Evolutionary conservation across 1,140 invertebrate species (phyloP).

Genomic region (Drosophila erecta): DNA sequence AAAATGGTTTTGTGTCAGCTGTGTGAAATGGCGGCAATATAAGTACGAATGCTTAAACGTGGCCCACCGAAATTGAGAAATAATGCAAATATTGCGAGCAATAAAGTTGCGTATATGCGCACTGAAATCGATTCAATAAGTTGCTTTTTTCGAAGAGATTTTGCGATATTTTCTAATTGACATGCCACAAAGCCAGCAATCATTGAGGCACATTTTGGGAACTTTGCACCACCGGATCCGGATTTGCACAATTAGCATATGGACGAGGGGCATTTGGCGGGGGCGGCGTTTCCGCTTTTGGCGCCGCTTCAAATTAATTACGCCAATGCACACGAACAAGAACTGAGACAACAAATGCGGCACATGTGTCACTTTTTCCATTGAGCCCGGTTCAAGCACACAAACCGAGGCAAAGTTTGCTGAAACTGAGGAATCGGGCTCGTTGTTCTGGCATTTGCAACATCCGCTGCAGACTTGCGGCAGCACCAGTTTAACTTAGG

Average conservation of each 20-base stretch:
- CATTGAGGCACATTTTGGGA: constrained; percentile 21
- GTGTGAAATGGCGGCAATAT: constrained; percentile 66
- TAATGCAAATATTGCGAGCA: constrained; percentile 75
- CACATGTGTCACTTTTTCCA: constrained; percentile 67
- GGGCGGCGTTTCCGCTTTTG: constrained; percentile 54
- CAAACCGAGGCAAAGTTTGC: constrained; percentile 60
- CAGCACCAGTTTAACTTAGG: constrained; percentile 4
- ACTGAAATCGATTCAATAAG: constrained; percentile 9
- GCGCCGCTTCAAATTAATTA: constrained; percentile 81
- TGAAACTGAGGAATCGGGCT: constrained; percentile 41
- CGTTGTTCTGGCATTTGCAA: constrained; percentile 70
- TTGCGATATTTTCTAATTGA: constrained; percentile 57
- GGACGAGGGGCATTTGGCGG: constrained; percentile 12
- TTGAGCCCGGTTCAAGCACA: constrained; percentile 24
- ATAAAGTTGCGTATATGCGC: constrained; percentile 50
- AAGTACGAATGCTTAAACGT: constrained; percentile 42
- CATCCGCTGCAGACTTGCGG: constrained; percentile 75
- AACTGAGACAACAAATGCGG: constrained; percentile 53
- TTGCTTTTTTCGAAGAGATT: constrained; percentile 2
- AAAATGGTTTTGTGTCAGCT: constrained; percentile 61
- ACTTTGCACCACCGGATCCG: constrained; percentile 48
- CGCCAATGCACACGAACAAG: constrained; percentile 72
- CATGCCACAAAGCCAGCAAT: constrained; percentile 32
- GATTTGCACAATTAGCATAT: constrained; percentile 75
- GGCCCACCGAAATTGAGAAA: constrained; percentile 71